phyloP scores from a whole-genome alignment of 2,113 vertebrate species.

The Chamaea fasciata region DNA sequence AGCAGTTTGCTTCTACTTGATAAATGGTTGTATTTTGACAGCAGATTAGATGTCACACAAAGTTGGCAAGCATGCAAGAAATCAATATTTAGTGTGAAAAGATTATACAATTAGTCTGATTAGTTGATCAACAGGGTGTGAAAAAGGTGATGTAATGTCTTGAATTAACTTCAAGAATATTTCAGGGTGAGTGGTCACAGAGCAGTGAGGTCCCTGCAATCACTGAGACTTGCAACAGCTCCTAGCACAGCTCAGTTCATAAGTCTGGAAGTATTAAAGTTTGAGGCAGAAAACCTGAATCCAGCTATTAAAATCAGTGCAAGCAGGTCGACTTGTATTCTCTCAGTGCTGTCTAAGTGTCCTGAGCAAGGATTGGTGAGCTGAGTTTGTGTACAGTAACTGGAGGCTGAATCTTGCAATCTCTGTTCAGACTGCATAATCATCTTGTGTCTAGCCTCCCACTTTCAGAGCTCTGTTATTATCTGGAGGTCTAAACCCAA shows the following conservation, averaged over 20 bases:
- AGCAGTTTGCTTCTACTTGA: conserved; percentile 7
- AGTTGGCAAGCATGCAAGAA: conserved; percentile 19
- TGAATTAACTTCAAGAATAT: background rate
- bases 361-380: background rate
- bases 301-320: background rate
- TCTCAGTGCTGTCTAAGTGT: background rate
- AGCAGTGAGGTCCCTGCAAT: background rate
- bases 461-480: background rate
- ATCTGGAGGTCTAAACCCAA: background rate
- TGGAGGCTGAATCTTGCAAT: background rate
- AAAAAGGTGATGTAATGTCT: background rate
- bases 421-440: background rate
- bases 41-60: conserved; percentile 41
- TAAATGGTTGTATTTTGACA: conserved; percentile 28
- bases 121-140: background rate
- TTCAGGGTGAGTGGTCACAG: background rate
- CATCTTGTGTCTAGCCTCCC: background rate
- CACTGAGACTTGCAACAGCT: background rate
- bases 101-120: background rate
- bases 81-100: conserved; percentile 32
- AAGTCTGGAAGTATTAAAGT: background rate
- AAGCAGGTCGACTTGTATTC: background rate
- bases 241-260: background rate
- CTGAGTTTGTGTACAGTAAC: background rate
- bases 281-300: background rate